Conservation (phyloP, 2,797 vertebrate species). For the Epinephelus awoara region DNA sequence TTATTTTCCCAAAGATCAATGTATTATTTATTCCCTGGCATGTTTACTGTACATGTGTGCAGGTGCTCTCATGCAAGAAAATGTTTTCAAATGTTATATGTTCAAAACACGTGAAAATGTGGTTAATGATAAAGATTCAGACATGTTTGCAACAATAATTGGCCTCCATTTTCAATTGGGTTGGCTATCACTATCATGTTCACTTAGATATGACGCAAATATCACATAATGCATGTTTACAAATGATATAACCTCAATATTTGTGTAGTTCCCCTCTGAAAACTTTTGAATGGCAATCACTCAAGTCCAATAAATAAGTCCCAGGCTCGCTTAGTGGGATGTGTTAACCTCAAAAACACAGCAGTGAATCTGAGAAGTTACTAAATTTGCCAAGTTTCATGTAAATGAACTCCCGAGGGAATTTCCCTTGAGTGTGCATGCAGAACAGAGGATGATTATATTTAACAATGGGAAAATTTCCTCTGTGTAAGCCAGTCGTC, state of each 20-base stretch:
- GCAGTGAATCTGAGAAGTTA: slow-evolving; percentile 63
- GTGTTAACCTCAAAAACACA: slow-evolving; percentile 65
- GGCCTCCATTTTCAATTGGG: not conserved
- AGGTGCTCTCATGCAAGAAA: not conserved
- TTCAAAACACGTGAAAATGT: not conserved
- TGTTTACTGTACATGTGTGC: not conserved
- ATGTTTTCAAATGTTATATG: not conserved
- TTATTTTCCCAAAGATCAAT: slow-evolving; percentile 23
- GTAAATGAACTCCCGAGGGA: slow-evolving; percentile 78
- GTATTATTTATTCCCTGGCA: slow-evolving; percentile 23
- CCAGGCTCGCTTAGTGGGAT: slow-evolving; percentile 43
- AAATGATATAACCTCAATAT: slow-evolving; percentile 19
- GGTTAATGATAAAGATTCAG: not conserved
- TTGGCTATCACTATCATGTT: not conserved
- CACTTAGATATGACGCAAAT: slow-evolving; percentile 1
- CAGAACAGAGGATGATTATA: slow-evolving; percentile 84
- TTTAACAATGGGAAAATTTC: slow-evolving; percentile 82
- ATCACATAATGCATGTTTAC: not conserved
- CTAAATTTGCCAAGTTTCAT: slow-evolving; percentile 80
- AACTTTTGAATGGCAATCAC: slow-evolving; percentile 56
- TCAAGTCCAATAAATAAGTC: slow-evolving; percentile 56
- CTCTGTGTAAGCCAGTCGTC: slow-evolving; percentile 61
- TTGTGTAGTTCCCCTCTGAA: slow-evolving; percentile 14
- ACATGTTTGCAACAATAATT: not conserved
- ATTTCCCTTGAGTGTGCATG: slow-evolving; percentile 67